Conservation (phyloP, 2,113 vertebrate genomes). For the Origma solitaria region DNA sequence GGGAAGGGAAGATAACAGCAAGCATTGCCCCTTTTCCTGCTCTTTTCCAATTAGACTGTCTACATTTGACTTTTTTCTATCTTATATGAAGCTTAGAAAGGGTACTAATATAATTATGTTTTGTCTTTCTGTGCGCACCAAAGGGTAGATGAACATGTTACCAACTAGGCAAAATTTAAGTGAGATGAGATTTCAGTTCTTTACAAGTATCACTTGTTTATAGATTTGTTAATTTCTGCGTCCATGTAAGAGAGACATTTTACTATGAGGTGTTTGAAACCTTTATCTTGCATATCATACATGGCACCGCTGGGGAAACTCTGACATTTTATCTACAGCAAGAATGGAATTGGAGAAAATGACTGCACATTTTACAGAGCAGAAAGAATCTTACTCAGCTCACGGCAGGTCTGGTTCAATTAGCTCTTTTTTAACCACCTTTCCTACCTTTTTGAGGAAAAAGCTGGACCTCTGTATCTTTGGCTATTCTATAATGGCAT, state of each 20-base stretch:
- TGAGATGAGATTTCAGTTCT: neutral
- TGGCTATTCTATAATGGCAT: fast-evolving
- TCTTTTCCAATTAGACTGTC: neutral
- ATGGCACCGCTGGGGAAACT: fast-evolving
- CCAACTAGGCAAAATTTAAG: neutral
- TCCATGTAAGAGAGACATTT: neutral
- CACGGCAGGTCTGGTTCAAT: neutral
- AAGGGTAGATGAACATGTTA: neutral
- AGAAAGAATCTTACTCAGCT: neutral
- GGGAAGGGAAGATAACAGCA: neutral
- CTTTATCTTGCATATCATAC: neutral
- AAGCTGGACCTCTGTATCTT: neutral
- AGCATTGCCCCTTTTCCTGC: neutral
- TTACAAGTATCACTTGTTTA: neutral
- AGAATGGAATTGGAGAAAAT: neutral
- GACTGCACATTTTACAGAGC: neutral
- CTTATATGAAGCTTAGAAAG: neutral
- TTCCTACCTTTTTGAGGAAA: neutral
- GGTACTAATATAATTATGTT: neutral
- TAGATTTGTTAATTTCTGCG: neutral
- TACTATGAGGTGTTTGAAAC: neutral
- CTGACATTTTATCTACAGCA: neutral
- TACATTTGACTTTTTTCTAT: neutral
- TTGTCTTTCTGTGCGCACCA: neutral
- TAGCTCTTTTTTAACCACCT: neutral